Conservation (phyloP, 2,113 vertebrate species). For the Callithrix jacchus region DNA sequence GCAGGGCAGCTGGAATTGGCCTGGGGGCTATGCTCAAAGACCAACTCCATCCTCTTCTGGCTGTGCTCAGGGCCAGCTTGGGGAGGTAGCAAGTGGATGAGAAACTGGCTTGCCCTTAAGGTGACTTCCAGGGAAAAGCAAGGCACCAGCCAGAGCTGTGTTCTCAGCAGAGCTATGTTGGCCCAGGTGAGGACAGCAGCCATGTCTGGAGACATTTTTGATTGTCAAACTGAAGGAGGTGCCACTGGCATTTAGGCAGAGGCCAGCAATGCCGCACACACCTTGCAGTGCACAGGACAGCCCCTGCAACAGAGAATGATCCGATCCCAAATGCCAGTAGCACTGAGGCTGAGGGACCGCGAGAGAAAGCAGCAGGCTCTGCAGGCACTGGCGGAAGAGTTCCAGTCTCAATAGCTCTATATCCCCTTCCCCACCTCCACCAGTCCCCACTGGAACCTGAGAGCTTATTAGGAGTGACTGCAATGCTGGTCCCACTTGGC, state of each 20-base stretch:
- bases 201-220: background rate
- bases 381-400: background rate
- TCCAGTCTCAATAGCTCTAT: background rate
- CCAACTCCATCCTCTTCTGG: background rate
- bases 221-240: background rate
- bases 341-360: rapidly evolving
- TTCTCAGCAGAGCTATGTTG: background rate
- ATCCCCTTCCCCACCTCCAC: rapidly evolving
- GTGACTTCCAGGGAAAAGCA: background rate
- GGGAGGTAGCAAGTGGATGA: background rate
- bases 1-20: rapidly evolving
- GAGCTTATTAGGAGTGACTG: background rate
- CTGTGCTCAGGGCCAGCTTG: background rate
- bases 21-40: background rate
- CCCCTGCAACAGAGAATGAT: background rate
- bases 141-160: background rate
- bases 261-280: too few species aligned
- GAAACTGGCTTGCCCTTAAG: too few species aligned
- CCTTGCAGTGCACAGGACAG: rapidly evolving
- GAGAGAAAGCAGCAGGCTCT: too few species aligned
- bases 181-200: background rate
- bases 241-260: background rate
- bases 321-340: rapidly evolving
- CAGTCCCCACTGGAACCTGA: background rate
- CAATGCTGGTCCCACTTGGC: background rate